phyloP scores from a whole-genome alignment of 2,888 invertebrate genomes.

The Mesorhabditis sp. region DNA sequence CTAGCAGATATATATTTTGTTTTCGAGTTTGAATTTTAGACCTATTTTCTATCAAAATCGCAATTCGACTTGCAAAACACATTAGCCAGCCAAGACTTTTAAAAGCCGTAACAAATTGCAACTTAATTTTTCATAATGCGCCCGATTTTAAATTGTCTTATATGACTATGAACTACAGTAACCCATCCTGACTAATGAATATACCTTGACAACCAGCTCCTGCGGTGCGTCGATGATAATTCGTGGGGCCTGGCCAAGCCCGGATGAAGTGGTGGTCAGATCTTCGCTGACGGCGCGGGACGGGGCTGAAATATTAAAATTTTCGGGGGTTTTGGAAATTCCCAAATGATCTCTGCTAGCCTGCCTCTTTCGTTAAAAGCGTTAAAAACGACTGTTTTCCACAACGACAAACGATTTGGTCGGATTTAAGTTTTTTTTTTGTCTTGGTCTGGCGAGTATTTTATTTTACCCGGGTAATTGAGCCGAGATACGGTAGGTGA shows the following conservation, averaged over 20 bases:
- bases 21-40: neutral
- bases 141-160: neutral
- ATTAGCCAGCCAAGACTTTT: too few relatives aligned
- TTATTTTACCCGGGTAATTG: too few relatives aligned
- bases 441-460: too few relatives aligned
- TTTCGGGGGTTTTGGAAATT: neutral
- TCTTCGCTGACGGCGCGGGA: neutral
- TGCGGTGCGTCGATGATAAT: neutral
- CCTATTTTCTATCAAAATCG: neutral
- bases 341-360: too few relatives aligned
- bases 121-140: too few relatives aligned
- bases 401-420: too few relatives aligned
- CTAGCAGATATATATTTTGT: too few relatives aligned
- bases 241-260: neutral
- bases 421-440: too few relatives aligned
- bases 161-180: neutral
- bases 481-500: too few relatives aligned
- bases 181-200: neutral
- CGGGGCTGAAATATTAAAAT: neutral
- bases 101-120: too few relatives aligned
- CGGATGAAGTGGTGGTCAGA: neutral
- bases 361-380: conserved; percentile 23
- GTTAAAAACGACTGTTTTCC: too few relatives aligned
- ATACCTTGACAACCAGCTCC: neutral
- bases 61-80: too few relatives aligned